Conservation (phyloP, 2,113 vertebrate genomes). For the Syngnathus typhle region DNA sequence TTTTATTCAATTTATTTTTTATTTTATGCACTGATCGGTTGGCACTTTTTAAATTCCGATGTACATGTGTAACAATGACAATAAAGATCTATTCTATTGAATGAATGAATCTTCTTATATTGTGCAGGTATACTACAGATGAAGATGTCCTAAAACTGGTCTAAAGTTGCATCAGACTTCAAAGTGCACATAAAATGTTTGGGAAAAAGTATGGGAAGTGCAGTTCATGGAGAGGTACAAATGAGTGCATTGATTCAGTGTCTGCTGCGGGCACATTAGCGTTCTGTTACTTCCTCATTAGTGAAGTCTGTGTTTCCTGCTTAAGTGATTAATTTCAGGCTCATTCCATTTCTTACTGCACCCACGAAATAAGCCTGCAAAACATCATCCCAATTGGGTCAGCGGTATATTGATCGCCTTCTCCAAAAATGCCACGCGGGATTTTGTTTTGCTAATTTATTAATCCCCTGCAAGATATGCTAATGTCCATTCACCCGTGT, state of each 20-base stretch:
- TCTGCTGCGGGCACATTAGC: slow-evolving; percentile 23
- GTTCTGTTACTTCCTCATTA: slow-evolving; percentile 26
- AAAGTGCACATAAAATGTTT: background rate
- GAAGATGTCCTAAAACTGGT: background rate
- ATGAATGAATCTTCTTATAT: background rate
- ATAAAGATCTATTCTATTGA: no score
- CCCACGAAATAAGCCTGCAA: background rate
- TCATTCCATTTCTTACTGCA: background rate
- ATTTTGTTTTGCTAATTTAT: slow-evolving; percentile 60
- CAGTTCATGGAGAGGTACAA: slow-evolving; percentile 1
- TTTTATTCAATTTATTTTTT: no score
- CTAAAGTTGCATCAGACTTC: background rate
- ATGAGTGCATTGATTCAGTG: slow-evolving; percentile 19
- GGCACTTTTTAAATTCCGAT: no score
- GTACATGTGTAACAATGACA: no score
- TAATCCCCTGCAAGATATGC: slow-evolving; percentile 48
- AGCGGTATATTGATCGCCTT: slow-evolving; percentile 43
- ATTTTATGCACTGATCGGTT: no score
- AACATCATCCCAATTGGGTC: slow-evolving; percentile 21
- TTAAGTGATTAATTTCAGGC: slow-evolving; percentile 41
- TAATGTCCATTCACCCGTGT: slow-evolving; percentile 50
- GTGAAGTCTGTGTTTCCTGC: slow-evolving; percentile 37
- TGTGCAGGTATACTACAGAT: background rate
- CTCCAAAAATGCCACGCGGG: slow-evolving; percentile 35
- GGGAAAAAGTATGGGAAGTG: background rate